Conservation (phyloP, 30 jellyfish, hydroid and myxozoan species). For the Pelagia noctiluca region DNA sequence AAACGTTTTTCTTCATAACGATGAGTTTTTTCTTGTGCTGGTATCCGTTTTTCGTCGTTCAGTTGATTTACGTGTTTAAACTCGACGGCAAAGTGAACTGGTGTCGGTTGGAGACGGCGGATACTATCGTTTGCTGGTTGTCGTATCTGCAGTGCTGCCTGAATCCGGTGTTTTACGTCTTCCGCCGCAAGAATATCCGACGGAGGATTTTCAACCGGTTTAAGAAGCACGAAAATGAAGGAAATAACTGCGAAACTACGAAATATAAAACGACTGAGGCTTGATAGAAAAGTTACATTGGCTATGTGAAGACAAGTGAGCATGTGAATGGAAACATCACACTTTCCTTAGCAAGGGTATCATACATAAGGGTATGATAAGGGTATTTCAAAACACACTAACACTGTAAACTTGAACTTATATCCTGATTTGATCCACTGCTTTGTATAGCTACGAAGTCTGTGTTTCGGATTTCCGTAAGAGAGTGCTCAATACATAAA, state of each 20-base stretch:
- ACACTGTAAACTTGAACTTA: no score
- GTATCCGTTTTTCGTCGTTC: slow-evolving; percentile 69
- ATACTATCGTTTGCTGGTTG: slow-evolving; percentile 76
- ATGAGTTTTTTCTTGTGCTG: slow-evolving; percentile 66
- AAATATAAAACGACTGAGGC: no score
- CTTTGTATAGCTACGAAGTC: no score
- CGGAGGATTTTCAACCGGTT: slow-evolving; percentile 15
- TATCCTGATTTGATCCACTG: no score
- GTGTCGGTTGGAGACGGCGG: slow-evolving; percentile 74
- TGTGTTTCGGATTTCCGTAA: no score
- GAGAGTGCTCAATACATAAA: no score
- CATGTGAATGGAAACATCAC: no score
- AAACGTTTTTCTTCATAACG: slow-evolving; percentile 57
- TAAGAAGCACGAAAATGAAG: neutral
- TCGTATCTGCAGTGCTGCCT: slow-evolving; percentile 74
- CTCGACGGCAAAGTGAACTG: slow-evolving; percentile 44
- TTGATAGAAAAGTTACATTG: no score
- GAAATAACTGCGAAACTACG: neutral
- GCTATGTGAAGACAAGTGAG: no score
- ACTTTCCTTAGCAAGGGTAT: no score
- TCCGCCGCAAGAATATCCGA: slow-evolving; percentile 54
- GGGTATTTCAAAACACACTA: no score
- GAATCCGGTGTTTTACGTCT: slow-evolving; percentile 63
- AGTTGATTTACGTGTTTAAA: slow-evolving; percentile 45
- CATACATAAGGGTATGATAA: no score